Conservation (phyloP, 2,113 vertebrate species). For the Corythoichthys haematopterus region DNA sequence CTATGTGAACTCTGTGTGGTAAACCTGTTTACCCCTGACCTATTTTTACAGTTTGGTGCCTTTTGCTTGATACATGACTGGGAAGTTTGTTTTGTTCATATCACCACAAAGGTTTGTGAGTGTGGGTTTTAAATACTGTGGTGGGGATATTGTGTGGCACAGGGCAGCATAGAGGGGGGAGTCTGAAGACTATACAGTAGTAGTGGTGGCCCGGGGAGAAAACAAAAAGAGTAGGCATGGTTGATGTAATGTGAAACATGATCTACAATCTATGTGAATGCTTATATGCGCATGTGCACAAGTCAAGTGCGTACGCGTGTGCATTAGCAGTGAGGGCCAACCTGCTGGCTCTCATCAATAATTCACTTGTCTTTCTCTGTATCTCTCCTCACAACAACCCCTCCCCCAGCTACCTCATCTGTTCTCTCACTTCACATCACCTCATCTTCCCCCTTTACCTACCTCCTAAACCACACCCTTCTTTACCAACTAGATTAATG, state of each 20-base stretch:
- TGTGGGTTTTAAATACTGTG: conserved; percentile 3
- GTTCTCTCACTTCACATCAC: conserved; percentile 32
- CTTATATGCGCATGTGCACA: conserved; percentile 45
- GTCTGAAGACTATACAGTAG: conserved; percentile 20
- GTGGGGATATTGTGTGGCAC: conserved; percentile 2
- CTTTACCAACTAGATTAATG: not conserved
- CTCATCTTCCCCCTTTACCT: conserved; percentile 11
- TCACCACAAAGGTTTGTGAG: not conserved
- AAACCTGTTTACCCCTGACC: conserved; percentile 1
- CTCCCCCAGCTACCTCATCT: conserved; percentile 42
- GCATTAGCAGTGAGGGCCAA: conserved; percentile 62
- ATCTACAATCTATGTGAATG: conserved; percentile 59
- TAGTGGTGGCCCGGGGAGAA: conserved; percentile 36
- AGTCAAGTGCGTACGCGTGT: conserved; percentile 26
- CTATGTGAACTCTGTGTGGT: conserved; percentile 45
- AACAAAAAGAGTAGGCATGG: conserved; percentile 17
- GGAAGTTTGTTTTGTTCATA: not conserved
- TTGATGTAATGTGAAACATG: conserved; percentile 75
- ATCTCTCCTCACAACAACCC: conserved; percentile 36
- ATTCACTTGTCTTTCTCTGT: conserved; percentile 67
- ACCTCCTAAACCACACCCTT: conserved; percentile 16
- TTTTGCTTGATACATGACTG: conserved; percentile 1
- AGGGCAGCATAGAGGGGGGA: conserved; percentile 30
- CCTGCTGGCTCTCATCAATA: conserved; percentile 73
- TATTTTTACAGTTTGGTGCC: not conserved